Evolutionary conservation across 2,888 invertebrate species (phyloP).

Genomic region (Candidula unifasciata): DNA sequence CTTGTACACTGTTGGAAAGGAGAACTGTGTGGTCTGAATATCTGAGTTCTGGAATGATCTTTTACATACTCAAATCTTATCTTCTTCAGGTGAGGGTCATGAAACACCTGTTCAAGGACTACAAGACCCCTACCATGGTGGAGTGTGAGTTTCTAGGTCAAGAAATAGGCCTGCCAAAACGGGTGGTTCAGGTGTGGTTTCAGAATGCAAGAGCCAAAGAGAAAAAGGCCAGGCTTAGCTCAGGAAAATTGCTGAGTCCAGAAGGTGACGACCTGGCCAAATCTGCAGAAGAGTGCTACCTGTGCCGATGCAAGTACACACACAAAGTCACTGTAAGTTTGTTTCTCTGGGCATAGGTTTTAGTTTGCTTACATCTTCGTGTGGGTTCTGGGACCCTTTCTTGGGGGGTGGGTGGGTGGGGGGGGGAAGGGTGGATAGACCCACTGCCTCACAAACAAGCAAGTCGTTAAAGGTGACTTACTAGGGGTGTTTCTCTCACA

Average conservation of each 20-base stretch:
- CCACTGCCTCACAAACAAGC: too few species aligned
- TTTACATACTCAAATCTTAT: too few species aligned
- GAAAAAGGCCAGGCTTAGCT: constrained; percentile 83
- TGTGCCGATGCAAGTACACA: constrained; percentile 94
- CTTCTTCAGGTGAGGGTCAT: constrained; percentile 91
- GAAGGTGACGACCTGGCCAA: constrained; percentile 73
- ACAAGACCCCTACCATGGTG: constrained; percentile 98
- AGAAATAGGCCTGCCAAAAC: constrained; percentile 94
- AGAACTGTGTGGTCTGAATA: too few species aligned
- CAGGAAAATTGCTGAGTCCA: constrained; percentile 64
- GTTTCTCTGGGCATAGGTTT: background rate
- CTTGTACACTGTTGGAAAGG: too few species aligned
- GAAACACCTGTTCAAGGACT: constrained; percentile 94
- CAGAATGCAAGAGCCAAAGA: constrained; percentile 99
- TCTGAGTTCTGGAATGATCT: too few species aligned
- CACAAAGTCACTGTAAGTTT: constrained; percentile 93
- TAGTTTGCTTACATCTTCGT: background rate
- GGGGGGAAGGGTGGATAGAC: too few species aligned
- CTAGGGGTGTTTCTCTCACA: too few species aligned
- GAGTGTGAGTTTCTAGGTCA: constrained; percentile 96
- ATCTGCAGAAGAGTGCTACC: constrained; percentile 85
- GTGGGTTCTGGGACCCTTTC: too few species aligned
- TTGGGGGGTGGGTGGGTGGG: too few species aligned
- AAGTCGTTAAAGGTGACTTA: too few species aligned
- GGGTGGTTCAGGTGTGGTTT: constrained; percentile 87